These are phyloP conservation scores for Halichoerus grypus DNA, from an alignment of 2,113 vertebrate genomes.

Conservation along the genomic window DNA sequence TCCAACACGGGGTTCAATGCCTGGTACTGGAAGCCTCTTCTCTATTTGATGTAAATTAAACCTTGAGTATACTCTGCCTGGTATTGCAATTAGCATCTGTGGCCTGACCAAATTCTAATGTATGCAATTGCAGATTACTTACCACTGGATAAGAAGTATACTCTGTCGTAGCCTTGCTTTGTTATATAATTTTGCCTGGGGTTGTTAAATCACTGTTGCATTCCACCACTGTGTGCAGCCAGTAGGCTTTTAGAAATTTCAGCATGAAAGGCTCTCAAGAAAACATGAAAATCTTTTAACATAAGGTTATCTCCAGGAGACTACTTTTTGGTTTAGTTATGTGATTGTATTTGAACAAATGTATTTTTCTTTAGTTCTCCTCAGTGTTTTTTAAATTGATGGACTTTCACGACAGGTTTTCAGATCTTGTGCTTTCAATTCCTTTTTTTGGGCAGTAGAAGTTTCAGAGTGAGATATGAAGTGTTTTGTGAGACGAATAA, in stretches of 20 bases:
- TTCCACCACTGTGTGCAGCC: slow-evolving; percentile 41
- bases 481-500: not conserved
- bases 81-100: slow-evolving; percentile 72
- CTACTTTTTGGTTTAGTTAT: slow-evolving; percentile 70
- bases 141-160: slow-evolving; percentile 61
- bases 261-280: slow-evolving; percentile 72
- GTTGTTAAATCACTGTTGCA: slow-evolving; percentile 57
- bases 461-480: not conserved
- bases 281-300: slow-evolving; percentile 74
- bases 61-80: slow-evolving; percentile 48
- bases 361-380: slow-evolving; percentile 41
- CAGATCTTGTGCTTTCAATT: slow-evolving; percentile 30
- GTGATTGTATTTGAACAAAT: slow-evolving; percentile 68
- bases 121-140: slow-evolving; percentile 61
- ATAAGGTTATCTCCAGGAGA: slow-evolving; percentile 63
- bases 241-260: slow-evolving; percentile 69
- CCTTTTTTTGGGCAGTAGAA: not conserved
- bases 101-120: slow-evolving; percentile 68
- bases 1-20: slow-evolving; percentile 19
- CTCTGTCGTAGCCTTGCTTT: slow-evolving; percentile 45
- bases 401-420: slow-evolving; percentile 35
- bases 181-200: slow-evolving; percentile 59
- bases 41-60: slow-evolving; percentile 70
- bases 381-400: slow-evolving; percentile 4
- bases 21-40: slow-evolving; percentile 33